These are phyloP conservation scores for Ditula angustiorana DNA, from an alignment of 2,888 invertebrate species.

Conservation along the genomic window DNA sequence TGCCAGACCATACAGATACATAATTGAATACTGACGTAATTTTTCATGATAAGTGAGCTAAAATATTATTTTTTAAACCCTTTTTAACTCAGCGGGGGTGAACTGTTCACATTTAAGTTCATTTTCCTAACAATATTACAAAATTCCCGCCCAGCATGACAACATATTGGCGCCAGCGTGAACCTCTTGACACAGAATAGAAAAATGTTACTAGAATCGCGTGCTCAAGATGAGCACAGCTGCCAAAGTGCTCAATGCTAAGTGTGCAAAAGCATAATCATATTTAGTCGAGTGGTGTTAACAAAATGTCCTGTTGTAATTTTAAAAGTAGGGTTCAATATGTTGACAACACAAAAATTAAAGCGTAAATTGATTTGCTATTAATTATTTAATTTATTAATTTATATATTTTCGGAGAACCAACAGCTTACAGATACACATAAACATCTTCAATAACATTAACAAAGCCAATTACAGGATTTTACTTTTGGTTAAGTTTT, in stretches of 20 bases:
- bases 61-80: too few species aligned
- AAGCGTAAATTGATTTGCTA: neutral
- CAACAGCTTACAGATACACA: too few species aligned
- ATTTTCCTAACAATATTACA: neutral
- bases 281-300: constrained; percentile 48
- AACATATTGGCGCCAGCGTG: constrained; percentile 57
- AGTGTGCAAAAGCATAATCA: constrained; percentile 50
- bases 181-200: constrained; percentile 42
- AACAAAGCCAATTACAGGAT: too few species aligned
- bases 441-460: too few species aligned
- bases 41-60: too few species aligned
- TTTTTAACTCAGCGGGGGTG: too few species aligned
- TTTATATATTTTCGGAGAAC: too few species aligned
- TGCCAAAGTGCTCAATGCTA: constrained; percentile 30
- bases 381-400: too few species aligned
- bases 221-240: constrained; percentile 9
- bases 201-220: constrained; percentile 36
- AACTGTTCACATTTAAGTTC: neutral
- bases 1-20: too few species aligned
- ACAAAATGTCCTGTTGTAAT: neutral
- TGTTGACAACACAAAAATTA: neutral
- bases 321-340: constrained; percentile 1
- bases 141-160: constrained; percentile 15
- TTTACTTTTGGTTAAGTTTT: too few species aligned
- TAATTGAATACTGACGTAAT: too few species aligned